Conservation (phyloP, 2,797 vertebrate species). For the Harpagifer antarcticus region DNA sequence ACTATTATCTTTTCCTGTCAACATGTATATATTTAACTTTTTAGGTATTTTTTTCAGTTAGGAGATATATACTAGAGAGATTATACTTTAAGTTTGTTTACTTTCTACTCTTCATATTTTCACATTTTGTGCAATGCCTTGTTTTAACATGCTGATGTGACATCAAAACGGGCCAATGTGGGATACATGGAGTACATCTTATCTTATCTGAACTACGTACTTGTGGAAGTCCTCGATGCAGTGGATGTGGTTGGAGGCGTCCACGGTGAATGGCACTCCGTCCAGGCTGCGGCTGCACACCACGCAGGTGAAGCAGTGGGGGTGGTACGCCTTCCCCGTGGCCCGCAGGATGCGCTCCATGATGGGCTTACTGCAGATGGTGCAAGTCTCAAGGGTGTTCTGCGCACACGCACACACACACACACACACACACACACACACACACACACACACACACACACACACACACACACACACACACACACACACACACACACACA, state of each 20-base stretch:
- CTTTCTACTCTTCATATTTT: no score
- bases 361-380: slow-evolving; percentile 94
- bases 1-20: no score
- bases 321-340: slow-evolving; percentile 97
- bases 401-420: slow-evolving; percentile 72
- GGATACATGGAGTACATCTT: no score
- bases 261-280: slow-evolving; percentile 97
- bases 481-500: slow-evolving; percentile 27
- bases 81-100: no score
- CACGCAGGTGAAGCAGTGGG: slow-evolving; percentile 98
- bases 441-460: no score
- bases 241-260: slow-evolving; percentile 96
- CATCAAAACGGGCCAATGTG: no score
- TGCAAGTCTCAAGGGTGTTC: slow-evolving; percentile 98
- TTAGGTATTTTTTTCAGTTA: no score
- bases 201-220: slow-evolving; percentile 75
- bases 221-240: slow-evolving; percentile 99
- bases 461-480: slow-evolving; percentile 53
- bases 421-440: slow-evolving; percentile 50
- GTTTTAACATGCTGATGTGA: no score
- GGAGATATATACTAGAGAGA: no score
- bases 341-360: slow-evolving; percentile 98
- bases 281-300: slow-evolving; percentile 97
- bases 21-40: no score
- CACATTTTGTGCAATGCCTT: no score